Conservation (phyloP, 1,140 invertebrate genomes). For the Hyphantria cunea region DNA sequence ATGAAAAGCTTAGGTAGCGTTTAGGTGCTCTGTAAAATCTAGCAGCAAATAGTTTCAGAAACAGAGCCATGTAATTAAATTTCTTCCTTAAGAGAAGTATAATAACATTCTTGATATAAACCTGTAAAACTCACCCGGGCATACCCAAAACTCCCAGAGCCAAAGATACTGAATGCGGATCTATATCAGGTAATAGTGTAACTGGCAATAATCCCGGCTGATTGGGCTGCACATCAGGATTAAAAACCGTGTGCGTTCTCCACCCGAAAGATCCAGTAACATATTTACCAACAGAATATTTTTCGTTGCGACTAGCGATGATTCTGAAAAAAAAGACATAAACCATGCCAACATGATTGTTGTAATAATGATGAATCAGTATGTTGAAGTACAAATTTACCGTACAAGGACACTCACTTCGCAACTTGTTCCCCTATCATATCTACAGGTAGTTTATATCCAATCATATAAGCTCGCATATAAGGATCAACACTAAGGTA, state of each 20-base stretch:
- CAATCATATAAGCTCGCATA: slow-evolving; percentile 83
- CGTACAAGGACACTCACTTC: slow-evolving; percentile 66
- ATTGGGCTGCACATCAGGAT: slow-evolving; percentile 47
- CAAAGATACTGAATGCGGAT: slow-evolving; percentile 82
- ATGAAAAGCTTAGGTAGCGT: too few species aligned
- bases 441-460: slow-evolving; percentile 79
- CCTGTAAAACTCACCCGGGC: slow-evolving; percentile 85
- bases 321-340: slow-evolving; percentile 71
- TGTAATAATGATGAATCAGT: too few species aligned
- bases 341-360: not conserved
- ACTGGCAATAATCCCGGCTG: slow-evolving; percentile 50
- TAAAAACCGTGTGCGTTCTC: slow-evolving; percentile 81
- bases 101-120: too few species aligned
- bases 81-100: too few species aligned
- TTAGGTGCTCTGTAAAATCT: too few species aligned
- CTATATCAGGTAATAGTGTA: slow-evolving; percentile 81
- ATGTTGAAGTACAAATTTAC: not conserved
- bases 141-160: slow-evolving; percentile 84
- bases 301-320: slow-evolving; percentile 84
- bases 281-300: slow-evolving; percentile 83
- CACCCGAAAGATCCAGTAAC: slow-evolving; percentile 84
- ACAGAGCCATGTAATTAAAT: too few species aligned
- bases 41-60: too few species aligned
- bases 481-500: slow-evolving; percentile 88
- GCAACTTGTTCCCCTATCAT: slow-evolving; percentile 86